A percentile compares a stretch with the other conserved stretches of the same genome.
These are phyloP conservation scores for Sorex maritimensis DNA, from an alignment of 2,797 vertebrate genomes.

Conservation along the genomic window DNA sequence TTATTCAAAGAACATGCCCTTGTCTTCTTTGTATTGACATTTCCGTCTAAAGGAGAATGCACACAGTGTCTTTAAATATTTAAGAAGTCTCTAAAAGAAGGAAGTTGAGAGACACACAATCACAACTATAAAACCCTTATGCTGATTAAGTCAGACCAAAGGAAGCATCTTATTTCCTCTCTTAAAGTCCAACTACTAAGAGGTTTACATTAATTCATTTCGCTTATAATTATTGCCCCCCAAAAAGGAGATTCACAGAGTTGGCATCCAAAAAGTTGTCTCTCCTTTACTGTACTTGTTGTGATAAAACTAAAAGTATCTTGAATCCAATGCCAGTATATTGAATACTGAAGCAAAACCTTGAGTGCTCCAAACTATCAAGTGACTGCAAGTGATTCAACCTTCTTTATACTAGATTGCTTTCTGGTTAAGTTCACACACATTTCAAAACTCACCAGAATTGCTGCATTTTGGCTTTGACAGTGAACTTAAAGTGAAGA, in stretches of 20 bases:
- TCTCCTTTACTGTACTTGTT: conserved; percentile 19
- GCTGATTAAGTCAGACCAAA: conserved; percentile 72
- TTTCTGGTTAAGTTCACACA: conserved; percentile 71
- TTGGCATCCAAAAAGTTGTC: conserved; percentile 41
- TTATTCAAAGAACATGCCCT: conserved; percentile 41
- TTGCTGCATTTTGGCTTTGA: conserved; percentile 68
- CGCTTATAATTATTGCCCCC: background rate
- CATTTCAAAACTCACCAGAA: conserved; percentile 72
- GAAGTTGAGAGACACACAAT: conserved; percentile 74
- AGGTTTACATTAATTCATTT: background rate
- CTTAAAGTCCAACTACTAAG: conserved; percentile 6
- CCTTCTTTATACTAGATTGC: conserved; percentile 47
- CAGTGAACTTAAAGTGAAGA: conserved; percentile 74
- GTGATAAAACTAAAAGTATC: conserved; percentile 5
- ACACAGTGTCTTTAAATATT: conserved; percentile 76
- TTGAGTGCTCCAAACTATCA: conserved; percentile 17
- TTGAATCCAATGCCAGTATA: background rate
- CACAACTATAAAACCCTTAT: conserved; percentile 53
- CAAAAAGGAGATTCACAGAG: background rate
- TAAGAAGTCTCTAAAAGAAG: conserved; percentile 71
- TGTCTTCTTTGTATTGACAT: conserved; percentile 48
- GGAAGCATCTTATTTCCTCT: conserved; percentile 74
- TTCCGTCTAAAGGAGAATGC: conserved; percentile 67
- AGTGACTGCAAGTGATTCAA: background rate
- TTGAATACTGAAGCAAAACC: conserved; percentile 50